These are phyloP conservation scores for Sylvietta virens DNA, from an alignment of 2,113 vertebrate genomes.

Conservation along the genomic window DNA sequence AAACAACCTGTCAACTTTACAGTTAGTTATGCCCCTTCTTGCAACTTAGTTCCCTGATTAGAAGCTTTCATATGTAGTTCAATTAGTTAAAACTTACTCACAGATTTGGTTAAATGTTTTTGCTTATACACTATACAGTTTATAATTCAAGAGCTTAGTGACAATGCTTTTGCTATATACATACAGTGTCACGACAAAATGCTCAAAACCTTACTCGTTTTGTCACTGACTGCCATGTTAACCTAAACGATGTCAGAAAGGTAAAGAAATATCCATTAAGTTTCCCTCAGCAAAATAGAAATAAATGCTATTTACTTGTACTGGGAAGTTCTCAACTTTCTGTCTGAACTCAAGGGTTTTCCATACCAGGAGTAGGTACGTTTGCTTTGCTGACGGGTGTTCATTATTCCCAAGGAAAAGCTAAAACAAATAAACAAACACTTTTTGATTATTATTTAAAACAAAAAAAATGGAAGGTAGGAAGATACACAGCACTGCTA, in stretches of 20 bases:
- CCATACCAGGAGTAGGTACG: constrained; percentile 78
- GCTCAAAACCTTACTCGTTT: neutral
- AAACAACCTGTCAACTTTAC: neutral
- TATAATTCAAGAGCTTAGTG: neutral
- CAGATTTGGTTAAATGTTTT: neutral
- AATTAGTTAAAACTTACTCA: neutral
- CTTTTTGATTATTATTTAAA: neutral
- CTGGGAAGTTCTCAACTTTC: constrained; percentile 63
- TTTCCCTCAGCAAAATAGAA: neutral
- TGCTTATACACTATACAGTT: neutral
- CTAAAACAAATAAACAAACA: neutral
- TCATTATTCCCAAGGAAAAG: constrained; percentile 59
- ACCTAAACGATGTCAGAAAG: fast-evolving
- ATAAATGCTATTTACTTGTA: constrained; percentile 48
- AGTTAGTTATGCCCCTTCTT: neutral
- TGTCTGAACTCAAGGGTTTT: constrained; percentile 47
- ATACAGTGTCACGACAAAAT: fast-evolving
- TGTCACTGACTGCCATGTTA: neutral
- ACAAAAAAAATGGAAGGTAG: fast-evolving
- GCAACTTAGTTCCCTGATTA: neutral
- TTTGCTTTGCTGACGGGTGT: constrained; percentile 66
- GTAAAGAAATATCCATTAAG: neutral
- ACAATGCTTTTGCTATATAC: neutral
- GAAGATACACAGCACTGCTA: neutral
- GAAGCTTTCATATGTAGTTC: neutral